Evolutionary conservation across 1,140 invertebrate species (phyloP).

Genomic region (Eupristina koningsbergeri): DNA sequence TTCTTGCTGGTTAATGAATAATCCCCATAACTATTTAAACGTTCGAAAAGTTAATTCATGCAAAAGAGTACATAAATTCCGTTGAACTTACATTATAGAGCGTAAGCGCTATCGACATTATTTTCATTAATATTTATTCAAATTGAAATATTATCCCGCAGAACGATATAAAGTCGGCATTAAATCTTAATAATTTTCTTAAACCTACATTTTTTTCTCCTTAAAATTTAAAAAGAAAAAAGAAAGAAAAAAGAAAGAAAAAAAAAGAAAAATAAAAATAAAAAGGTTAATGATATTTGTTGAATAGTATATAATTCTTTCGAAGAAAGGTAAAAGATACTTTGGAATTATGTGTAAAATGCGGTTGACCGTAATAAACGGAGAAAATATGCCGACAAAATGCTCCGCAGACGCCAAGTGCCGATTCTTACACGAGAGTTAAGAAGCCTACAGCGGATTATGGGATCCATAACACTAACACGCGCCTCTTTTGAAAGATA

Average conservation of each 20-base stretch:
- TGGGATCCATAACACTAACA: constrained; percentile 30
- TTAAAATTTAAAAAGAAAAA: no score
- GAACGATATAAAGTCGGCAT: not conserved
- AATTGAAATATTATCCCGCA: no score
- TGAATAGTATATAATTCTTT: constrained; percentile 18
- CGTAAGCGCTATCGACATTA: no score
- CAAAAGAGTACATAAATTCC: not conserved
- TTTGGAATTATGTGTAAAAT: constrained; percentile 37
- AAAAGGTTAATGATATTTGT: constrained; percentile 15
- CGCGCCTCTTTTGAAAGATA: constrained; percentile 21
- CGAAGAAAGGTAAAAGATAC: not conserved
- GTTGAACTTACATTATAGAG: no score
- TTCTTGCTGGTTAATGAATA: no score
- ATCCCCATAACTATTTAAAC: no score
- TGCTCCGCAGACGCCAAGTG: constrained; percentile 11
- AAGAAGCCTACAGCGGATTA: constrained; percentile 28
- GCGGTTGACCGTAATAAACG: constrained; percentile 32
- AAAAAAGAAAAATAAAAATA: no score
- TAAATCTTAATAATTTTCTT: not conserved
- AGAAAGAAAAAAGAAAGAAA: no score
- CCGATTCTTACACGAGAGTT: constrained; percentile 13
- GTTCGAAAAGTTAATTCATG: no score
- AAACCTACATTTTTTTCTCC: not conserved
- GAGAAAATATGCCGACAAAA: constrained; percentile 20
- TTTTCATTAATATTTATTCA: no score